Evolutionary conservation across 1,140 invertebrate genomes (phyloP), one percentile per base, ranked within the genome.

Genomic region (Formica selysi): DNA sequence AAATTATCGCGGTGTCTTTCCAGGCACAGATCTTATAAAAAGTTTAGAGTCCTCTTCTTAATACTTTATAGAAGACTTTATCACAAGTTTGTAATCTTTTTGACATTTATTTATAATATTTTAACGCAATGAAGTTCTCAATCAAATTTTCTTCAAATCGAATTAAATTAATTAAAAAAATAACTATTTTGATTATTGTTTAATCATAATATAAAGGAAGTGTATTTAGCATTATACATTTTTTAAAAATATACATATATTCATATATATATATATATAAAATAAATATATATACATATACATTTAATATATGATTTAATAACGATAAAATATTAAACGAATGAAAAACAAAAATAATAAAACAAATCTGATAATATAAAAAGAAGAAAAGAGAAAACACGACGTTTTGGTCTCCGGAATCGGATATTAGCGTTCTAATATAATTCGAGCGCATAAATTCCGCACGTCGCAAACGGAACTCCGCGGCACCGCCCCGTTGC

Each of bases 11-110:
- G 10, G 36, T 26, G 8, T 61, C 4, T 41, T 29, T 73, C 10
- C 74, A 62, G 10, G n/a, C 48, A n/a, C 36, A 32, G 10, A 64
- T 65, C 32, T n/a, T 64, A 44, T 44, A 29, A 44, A 78, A 65
- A 78, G 61, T 78, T 78, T 78, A 78, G 76, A 65, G 76, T 78
- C 61, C 41, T 78, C 59, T 32, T 29, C 8, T 19, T 29, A 10
- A n/a, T 2, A 48, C 61, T 48, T 78, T 22, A 19, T 44, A 32
- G 76, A 78, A 65, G 38, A 65, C 76, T 78, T 51, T 65, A 78
- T 78, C 76, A 65, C 41, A 65, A 32, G 26, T 65, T 22, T 78
- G 11, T 29, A 44, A 65, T 19, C 74, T 32, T 3, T 62, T 26
- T 8, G 59, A n/a, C 19, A 74, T 74, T 57, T 57, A 48, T 48